Conservation (phyloP, 2,797 vertebrate species). For the Acrossocheilus wenchowensis region DNA sequence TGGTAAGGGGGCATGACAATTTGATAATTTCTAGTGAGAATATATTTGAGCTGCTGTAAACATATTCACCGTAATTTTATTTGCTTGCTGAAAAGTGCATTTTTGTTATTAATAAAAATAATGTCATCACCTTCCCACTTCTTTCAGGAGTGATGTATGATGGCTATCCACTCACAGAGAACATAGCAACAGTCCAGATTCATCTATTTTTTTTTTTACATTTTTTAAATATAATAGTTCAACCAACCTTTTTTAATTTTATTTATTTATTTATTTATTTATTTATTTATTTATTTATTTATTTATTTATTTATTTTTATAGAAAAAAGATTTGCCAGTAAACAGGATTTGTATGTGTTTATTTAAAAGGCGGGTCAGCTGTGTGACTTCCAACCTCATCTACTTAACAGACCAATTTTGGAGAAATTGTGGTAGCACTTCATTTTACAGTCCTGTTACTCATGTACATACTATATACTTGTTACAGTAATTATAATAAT, state of each 20-base stretch:
- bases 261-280: background rate
- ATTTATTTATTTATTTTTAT: background rate
- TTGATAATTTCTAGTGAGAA: background rate
- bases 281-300: background rate
- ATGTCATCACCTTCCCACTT: no score
- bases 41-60: no score
- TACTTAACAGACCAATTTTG: background rate
- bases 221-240: background rate
- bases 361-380: background rate
- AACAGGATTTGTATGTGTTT: background rate
- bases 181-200: background rate
- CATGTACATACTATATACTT: no score
- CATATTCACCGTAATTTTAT: background rate
- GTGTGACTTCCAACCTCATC: background rate
- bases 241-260: background rate
- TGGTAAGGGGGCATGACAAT: background rate
- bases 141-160: background rate
- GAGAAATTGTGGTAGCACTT: no score
- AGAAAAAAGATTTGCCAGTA: background rate
- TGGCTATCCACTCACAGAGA: background rate
- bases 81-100: background rate
- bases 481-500: no score
- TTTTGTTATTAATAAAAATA: background rate
- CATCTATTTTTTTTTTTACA: no score
- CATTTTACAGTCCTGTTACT: no score